Conservation (phyloP, 2,113 vertebrate genomes). For the Stictonetta naevosa region DNA sequence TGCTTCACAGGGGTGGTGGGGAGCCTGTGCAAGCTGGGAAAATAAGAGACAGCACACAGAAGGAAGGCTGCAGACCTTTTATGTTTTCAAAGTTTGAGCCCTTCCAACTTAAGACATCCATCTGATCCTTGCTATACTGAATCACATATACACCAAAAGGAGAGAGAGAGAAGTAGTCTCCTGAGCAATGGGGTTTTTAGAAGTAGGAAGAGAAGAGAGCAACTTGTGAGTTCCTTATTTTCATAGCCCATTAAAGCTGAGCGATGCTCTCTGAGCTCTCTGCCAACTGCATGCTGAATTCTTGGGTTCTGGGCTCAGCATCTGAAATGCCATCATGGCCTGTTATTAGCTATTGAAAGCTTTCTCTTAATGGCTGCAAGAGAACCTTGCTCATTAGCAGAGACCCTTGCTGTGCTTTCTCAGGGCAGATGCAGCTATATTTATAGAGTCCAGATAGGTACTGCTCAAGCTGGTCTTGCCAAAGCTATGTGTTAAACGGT, state of each 20-base stretch:
- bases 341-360: not conserved
- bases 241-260: not conserved
- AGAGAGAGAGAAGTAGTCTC: too few species aligned
- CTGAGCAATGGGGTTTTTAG: not conserved
- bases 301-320: not conserved
- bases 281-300: fast-evolving
- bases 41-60: not conserved
- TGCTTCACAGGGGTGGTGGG: not conserved
- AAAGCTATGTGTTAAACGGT: not conserved
- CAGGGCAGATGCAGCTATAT: not conserved
- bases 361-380: not conserved
- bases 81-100: not conserved
- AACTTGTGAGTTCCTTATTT: not conserved
- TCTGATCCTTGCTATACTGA: not conserved
- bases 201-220: not conserved
- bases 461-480: not conserved
- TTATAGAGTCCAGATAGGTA: not conserved
- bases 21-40: not conserved
- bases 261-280: not conserved
- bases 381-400: not conserved
- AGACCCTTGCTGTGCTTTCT: not conserved
- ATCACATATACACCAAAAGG: too few species aligned
- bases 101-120: not conserved
- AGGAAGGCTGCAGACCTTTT: not conserved
- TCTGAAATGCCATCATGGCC: not conserved